These are phyloP conservation scores for Agriopis aurantiaria DNA, from an alignment of 2,888 invertebrate genomes.

Conservation along the genomic window DNA sequence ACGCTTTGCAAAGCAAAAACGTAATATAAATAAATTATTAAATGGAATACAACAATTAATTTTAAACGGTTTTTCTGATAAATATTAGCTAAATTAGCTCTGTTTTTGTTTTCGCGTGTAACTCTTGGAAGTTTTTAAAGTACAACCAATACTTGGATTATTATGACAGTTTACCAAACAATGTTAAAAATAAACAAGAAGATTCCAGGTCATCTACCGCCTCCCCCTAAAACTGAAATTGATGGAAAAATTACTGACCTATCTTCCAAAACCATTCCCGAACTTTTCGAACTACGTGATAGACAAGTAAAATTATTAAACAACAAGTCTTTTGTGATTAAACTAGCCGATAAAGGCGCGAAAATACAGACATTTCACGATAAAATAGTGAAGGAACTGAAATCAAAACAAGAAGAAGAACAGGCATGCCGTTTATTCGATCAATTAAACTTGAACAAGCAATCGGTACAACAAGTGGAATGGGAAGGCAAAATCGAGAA, in stretches of 20 bases:
- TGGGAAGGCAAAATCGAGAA: slow-evolving; percentile 84
- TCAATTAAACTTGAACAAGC: slow-evolving; percentile 80
- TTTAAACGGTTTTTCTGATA: no score
- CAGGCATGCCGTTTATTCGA: slow-evolving; percentile 81
- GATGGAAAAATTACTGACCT: slow-evolving; percentile 85
- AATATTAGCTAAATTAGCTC: no score
- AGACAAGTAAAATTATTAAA: slow-evolving; percentile 85
- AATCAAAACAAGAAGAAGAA: slow-evolving; percentile 80
- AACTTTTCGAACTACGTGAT: slow-evolving; percentile 83
- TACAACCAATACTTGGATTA: background rate
- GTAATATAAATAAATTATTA: no score
- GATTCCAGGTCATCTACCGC: slow-evolving; percentile 80
- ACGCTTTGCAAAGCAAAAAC: no score
- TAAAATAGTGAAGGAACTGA: slow-evolving; percentile 80
- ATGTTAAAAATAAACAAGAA: slow-evolving; percentile 74
- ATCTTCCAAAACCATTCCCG: slow-evolving; percentile 73
- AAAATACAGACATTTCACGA: slow-evolving; percentile 82
- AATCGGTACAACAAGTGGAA: slow-evolving; percentile 84
- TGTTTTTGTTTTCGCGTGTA: no score
- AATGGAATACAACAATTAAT: no score
- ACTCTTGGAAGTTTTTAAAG: no score
- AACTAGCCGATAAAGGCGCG: slow-evolving; percentile 87
- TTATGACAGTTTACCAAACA: slow-evolving; percentile 40
- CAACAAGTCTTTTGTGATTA: slow-evolving; percentile 82
- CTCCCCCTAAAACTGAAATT: slow-evolving; percentile 77